Base-by-base conservation (phyloP, 1,140 invertebrate species). In the Pseudobourletiella spinata region DNA sequence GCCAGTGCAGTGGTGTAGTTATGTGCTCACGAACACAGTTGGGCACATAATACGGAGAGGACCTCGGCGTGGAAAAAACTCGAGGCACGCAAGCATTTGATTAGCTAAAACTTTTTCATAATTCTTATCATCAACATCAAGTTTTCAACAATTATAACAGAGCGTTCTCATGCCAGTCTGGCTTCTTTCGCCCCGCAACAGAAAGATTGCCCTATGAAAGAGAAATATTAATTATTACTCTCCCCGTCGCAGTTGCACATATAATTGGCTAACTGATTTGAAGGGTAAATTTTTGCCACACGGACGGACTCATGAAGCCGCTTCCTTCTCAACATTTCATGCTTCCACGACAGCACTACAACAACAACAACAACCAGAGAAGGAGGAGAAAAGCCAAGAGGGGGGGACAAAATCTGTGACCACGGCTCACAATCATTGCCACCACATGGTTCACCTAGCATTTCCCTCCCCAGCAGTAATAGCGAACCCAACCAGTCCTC, bases 141-240 rank as follows among this genome's bases (percentile, higher is more conserved):
- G 29, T 55, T 55, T 55, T 55, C 52, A 55, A 39, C 52, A 55
- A 55, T 55, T 55, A 55, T 39, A 55, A 55, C 50, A 54, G 6
- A 28, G 24, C 46, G 11, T 48, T 48, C 46, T 48, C 46, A 48
- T 48, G 46, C 46, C 22, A 48, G 22, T 22, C n/a, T n/a, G n/a
- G n/a, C n/a, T n/a, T n/a, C n/a, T n/a, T n/a, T n/a, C n/a, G n/a
- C n/a, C n/a, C n/a, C n/a, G n/a, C n/a, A n/a, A 48, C 46, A 6
- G 18, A 11, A n/a, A 15, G 16, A 48, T 48, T 48, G 22, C 22
- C 22, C 22, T 22, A 22, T 48, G 46, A 25, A 39, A 48, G 46
- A 48, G 24, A 48, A 48, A 20, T 48, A n/a, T 48, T 48, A 48
- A 48, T 48, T 48, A 48, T 25, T 11, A 6, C 6, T 25, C 24